Evolutionary conservation across 2,113 vertebrate species (phyloP).

Genomic region (Eudyptes chrysolophus): DNA sequence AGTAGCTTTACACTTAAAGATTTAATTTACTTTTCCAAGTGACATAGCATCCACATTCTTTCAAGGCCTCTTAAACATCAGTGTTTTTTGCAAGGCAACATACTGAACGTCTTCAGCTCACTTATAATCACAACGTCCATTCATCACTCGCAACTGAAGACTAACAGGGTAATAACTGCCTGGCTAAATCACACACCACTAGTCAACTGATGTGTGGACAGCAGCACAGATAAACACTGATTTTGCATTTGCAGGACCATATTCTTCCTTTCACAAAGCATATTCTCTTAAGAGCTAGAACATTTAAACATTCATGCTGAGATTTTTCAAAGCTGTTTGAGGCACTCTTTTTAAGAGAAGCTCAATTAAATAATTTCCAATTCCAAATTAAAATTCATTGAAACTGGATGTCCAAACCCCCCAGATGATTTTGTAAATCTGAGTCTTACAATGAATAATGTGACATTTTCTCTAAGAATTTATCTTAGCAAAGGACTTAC

Average conservation of each 20-base stretch:
- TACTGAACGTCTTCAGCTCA: background rate
- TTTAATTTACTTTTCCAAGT: constrained; percentile 12
- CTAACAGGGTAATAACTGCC: background rate
- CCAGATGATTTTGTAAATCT: background rate
- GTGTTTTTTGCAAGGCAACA: background rate
- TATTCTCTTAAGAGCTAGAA: background rate
- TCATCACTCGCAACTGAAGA: background rate
- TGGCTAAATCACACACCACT: background rate
- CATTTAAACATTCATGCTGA: background rate
- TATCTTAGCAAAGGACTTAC: background rate
- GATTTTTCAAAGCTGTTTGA: background rate
- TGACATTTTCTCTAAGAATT: background rate
- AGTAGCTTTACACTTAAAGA: background rate
- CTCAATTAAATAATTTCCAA: background rate
- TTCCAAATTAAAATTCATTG: background rate
- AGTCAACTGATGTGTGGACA: background rate
- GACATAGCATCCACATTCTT: background rate
- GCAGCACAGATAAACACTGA: background rate
- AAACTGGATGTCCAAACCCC: background rate
- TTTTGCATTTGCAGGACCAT: background rate
- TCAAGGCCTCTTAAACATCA: background rate
- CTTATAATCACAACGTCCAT: background rate
- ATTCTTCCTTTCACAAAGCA: background rate
- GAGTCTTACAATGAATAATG: background rate
- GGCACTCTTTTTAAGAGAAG: background rate